Evolutionary conservation across 2,797 vertebrate genomes (phyloP), one percentile per base, ranked within the genome.

Genomic region (Rhabdomys pumilio): DNA sequence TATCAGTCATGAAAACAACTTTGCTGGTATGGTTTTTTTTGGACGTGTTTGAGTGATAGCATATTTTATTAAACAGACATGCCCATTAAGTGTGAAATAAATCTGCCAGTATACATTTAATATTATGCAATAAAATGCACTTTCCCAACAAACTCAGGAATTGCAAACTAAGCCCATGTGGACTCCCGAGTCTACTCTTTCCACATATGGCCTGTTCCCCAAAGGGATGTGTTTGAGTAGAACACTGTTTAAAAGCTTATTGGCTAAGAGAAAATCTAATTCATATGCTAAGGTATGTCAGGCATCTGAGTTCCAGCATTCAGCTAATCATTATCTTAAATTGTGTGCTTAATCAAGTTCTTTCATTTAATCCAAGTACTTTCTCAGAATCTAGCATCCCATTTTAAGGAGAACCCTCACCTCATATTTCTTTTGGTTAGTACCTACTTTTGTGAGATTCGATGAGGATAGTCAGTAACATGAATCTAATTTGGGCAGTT

Each of bases 191-290:
- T 85, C 94, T 91, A 61, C 92, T 95, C 47, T 38, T 96, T 95
- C 80, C 81, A 91, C 96, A 96, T 96, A 94, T 94, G 93, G 89
- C 85, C 67, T 91, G 26, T 94, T 96, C 91, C 89, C 86, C 80
- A 55, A 90, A 97, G 93, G 89, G 86, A 91, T 50, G 41, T 93
- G 69, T 91, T 83, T 95, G 89, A 96, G 92, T 84, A 77, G 88
- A 95, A 53, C 41, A 14, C 79, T 82, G 90, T 87, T 79, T 65
- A 95, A 67, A 67, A 96, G 81, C 94, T 53, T 41, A 41, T 96
- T 96, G 86, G 79, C 79, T 95, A 97, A 95, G 91, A 94, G 95
- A 97, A 97, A 97, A 96, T 97, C 94, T 95, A 97, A 96, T 96
- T 98, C 96, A 93, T 94, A 96, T 97, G 96, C 94, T 97, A 96